Conservation (phyloP, 2,113 vertebrate species). For the Nibea albiflora region DNA sequence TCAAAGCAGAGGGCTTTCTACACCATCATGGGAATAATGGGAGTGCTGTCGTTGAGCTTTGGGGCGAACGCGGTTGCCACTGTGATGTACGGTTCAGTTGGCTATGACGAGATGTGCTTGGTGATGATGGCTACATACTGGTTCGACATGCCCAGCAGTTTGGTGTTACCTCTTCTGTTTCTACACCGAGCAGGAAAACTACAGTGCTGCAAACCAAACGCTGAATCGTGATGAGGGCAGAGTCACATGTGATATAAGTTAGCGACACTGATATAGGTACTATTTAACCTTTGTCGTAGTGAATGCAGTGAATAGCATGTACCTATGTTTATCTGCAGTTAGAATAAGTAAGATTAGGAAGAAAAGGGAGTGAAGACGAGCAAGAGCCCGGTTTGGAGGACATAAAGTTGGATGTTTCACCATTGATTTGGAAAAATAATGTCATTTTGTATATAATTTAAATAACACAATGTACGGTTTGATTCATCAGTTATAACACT, state of each 20-base stretch:
- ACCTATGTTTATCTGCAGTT: neutral
- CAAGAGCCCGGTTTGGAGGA: too few relatives aligned
- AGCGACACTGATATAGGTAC: neutral
- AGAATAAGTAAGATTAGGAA: too few relatives aligned
- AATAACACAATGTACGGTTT: too few relatives aligned
- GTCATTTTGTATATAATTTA: too few relatives aligned
- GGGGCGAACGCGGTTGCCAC: rapidly evolving
- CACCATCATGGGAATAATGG: constrained; percentile 20
- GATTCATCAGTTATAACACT: too few relatives aligned
- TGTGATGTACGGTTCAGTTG: too few relatives aligned
- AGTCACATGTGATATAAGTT: neutral
- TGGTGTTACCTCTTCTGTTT: constrained; percentile 48
- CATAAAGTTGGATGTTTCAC: too few relatives aligned
- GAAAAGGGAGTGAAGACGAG: too few relatives aligned
- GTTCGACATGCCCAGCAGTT: constrained; percentile 24
- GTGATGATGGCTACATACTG: too few relatives aligned
- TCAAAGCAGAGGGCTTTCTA: constrained; percentile 46
- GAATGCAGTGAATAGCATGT: neutral
- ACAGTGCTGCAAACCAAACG: neutral
- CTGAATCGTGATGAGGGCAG: neutral
- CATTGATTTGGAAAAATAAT: too few relatives aligned
- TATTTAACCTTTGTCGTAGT: neutral
- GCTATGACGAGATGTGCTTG: neutral
- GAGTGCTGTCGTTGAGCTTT: constrained; percentile 19
- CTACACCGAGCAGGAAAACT: constrained; percentile 31